Base-by-base conservation (phyloP, 1,140 invertebrate species). In the Sycophaga agraensis region DNA sequence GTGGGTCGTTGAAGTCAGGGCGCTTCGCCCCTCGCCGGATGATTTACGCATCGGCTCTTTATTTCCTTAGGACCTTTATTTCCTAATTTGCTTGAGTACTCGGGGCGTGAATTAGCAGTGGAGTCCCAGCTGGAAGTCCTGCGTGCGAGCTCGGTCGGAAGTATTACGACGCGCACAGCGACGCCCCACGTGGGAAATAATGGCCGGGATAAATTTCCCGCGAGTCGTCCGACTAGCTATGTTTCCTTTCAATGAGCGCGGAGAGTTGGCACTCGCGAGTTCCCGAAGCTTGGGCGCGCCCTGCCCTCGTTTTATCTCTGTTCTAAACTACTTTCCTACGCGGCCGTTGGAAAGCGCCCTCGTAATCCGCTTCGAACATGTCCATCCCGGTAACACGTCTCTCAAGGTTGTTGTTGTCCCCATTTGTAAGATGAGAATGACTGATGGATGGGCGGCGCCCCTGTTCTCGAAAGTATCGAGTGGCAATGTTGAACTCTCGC, bases 131-230 rank as follows among this genome's bases (percentile, higher is more conserved):
- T 11, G 24, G 22, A 51, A 60, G 22, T 21, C 19, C 24, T 16
- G 46, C 26, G 14, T 4, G 46, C 46, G 9, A n/a, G n/a, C n/a
- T n/a, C n/a, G n/a, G n/a, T n/a, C n/a, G n/a, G n/a, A n/a, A n/a
- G n/a, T n/a, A n/a, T n/a, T n/a, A n/a, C n/a, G n/a, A n/a, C n/a
- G 40, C 26, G 40, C n/a, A 45, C 45, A 43, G 34, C 14, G 16
- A 34, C n/a, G 4, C 21, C 39, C 49, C 58, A 53, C 58, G 31
- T 49, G 49, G 39, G 48, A 60, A 60, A 53, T 60, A 60, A 60
- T 43, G 40, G 58, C 17, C 17, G 34, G n/a, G 49, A 39, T 43
- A 21, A 45, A 60, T 51, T 60, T 60, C 40, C 49, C 39, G 46
- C 37, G 37, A 53, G 40, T 48, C 46, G 34, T 45, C 39, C 37